Conservation (phyloP, 2,797 vertebrate genomes). For the Micrastur ruficollis region DNA sequence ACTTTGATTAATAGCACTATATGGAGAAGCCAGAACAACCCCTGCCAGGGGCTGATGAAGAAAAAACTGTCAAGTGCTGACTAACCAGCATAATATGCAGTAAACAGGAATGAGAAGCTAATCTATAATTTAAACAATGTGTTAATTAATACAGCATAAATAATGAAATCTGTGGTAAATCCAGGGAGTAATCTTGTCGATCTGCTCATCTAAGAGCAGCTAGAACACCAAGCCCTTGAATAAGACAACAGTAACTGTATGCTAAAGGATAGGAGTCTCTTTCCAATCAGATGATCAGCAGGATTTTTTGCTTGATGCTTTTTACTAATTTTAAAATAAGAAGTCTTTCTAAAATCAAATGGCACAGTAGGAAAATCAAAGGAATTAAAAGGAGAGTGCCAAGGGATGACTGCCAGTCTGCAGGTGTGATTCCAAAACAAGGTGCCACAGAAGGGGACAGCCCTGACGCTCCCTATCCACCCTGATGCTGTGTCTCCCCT, state of each 20-base stretch:
- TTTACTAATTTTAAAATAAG: background rate
- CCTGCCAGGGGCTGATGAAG: background rate
- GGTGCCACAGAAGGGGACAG: background rate
- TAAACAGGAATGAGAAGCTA: slow-evolving; percentile 33
- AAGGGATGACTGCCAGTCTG: background rate
- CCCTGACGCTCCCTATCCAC: background rate
- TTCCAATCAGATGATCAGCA: background rate
- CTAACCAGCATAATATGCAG: background rate
- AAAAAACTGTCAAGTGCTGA: background rate
- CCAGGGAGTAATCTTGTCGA: background rate
- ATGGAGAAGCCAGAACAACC: slow-evolving; percentile 8
- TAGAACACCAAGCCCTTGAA: background rate
- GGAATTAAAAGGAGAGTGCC: background rate
- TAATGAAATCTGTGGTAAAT: slow-evolving; percentile 24
- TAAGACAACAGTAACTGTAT: background rate
- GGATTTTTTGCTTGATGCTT: background rate
- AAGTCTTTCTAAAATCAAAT: background rate
- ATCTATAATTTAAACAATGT: slow-evolving; percentile 45
- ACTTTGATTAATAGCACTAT: slow-evolving; percentile 24
- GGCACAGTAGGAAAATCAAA: background rate
- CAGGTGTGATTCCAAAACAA: fast-evolving
- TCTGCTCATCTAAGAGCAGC: background rate
- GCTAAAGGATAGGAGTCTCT: background rate
- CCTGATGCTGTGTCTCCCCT: fast-evolving
- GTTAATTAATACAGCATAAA: slow-evolving; percentile 39